Base-by-base conservation (phyloP, 2,888 invertebrate species). In the Mesochorus sp. region DNA sequence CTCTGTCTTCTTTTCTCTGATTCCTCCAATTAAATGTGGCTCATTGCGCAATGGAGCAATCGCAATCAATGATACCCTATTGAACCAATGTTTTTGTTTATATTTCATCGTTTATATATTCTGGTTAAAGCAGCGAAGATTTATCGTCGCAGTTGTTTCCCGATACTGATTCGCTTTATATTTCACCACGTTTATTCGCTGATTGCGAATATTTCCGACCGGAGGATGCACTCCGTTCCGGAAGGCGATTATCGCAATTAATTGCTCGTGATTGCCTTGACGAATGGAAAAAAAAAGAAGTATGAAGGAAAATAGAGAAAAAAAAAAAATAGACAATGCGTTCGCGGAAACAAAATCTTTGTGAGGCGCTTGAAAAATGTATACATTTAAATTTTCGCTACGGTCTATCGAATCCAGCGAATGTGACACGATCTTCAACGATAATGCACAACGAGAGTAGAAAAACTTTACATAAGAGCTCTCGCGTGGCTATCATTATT, bases 391-490 rank as follows among this genome's bases (percentile, higher is more conserved):
- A n/a, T 19, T 47, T 49, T 49, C 12, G 49, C 26, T 49, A 26
- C 8, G 10, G 19, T 49, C 49, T 49, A 2, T n/a, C 3, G 47
- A 21, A 47, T 47, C 8, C 17, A 8, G 17, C 59, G 49, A 28
- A 8, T 21, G 39, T n/a, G 14, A 28, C 26, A 12, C 2, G n/a
- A 1, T 21, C 5, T 51, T 34, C 31, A 8, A 19, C 12, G 37
- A 42, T 39, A 12, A n/a, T 4, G 17, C 8, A 1, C 0, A 34
- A 19, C 19, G 51, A 14, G 37, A 31, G 14, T 31, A 34, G 10
- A 17, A 1, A 47, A 55, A 55, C 28, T 72, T 76, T 72, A 72
- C 61, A 55, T 72, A 76, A 71, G 34, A 76, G 59, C 67, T 42
- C n/a, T n/a, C 37, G 49, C 44, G 67, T 67, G 47, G 53, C 51